Evolutionary conservation across 2,113 vertebrate species (phyloP), one percentile per base, ranked within the genome.

Genomic region (Verasper variegatus): DNA sequence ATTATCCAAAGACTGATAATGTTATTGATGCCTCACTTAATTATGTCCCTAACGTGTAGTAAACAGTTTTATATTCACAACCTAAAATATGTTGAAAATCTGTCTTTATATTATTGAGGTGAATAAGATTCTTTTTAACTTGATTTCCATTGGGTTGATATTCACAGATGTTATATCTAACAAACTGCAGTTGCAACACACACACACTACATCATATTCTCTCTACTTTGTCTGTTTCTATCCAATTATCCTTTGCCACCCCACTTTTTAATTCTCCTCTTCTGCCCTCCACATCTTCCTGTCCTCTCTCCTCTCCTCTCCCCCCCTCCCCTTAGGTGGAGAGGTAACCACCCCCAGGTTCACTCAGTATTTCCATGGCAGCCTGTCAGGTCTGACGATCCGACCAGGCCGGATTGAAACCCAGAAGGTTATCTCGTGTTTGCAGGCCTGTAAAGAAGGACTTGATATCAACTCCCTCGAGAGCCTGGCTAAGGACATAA

Each of bases 391-490:
- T 54, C 96, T 99, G 67, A 98, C 96, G 8, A 96, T 99, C 66
- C 95, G 96, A 14, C 97, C 97, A 0, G 98, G 98, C 24, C 97
- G 96, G 91, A 97, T 97, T 65, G 97, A 99, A 91, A 98, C 96
- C 81, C 97, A 97, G 91, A 98, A 97, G 92, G 97, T 99, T 89
- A 98, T 99, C 92, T 97, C 98, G 90, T 99, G 98, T 89, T 93
- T 99, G 88, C 98, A 99, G 87, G 96, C 97, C 85, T 99, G 98
- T 93, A 99, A 99, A 87, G 98, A 99, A 92, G 97, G 97, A 12
- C 95, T 99, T 57, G 98, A 99, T 94, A 97, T 99, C 90, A 99
- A 96, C 87, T 98, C 97, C 70, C 93, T 99, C 60, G 96, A 98
- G 89, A 97, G 96, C 90, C 95, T 98, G 1, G 96, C 96, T 68